Evolutionary conservation across 1,140 invertebrate species (phyloP).

Genomic region (Vollenhovia emeryi): DNA sequence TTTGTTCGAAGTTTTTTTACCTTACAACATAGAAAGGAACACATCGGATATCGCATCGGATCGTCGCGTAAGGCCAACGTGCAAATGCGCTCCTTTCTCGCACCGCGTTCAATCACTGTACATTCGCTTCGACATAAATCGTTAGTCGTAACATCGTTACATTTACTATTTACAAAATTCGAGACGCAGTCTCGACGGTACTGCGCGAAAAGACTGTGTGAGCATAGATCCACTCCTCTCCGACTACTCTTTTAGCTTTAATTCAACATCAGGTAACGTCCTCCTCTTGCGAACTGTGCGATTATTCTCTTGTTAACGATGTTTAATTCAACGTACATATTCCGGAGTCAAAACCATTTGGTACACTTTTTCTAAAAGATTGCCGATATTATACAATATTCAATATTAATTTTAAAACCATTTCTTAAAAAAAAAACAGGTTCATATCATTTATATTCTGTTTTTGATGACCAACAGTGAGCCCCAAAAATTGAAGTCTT

Average conservation of each 20-base stretch:
- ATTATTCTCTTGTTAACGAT: background rate
- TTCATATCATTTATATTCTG: background rate
- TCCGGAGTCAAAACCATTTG: background rate
- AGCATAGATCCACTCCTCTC: background rate
- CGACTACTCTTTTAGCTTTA: constrained; percentile 9
- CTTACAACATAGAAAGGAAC: constrained; percentile 71
- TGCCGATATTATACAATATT: background rate
- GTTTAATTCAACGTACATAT: background rate
- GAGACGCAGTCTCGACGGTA: constrained; percentile 10
- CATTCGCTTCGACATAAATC: constrained; percentile 12
- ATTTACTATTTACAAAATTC: constrained; percentile 36
- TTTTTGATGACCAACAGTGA: background rate
- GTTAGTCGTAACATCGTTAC: constrained; percentile 15
- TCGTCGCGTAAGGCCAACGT: constrained; percentile 30
- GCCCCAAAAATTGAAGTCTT: background rate
- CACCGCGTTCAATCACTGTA: constrained; percentile 33
- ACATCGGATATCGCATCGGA: constrained; percentile 64
- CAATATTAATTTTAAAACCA: background rate
- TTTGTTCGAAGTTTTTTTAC: constrained; percentile 54
- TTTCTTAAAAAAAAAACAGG: background rate
- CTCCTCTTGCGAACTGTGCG: background rate
- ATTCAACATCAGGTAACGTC: constrained; percentile 20
- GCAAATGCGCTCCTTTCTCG: constrained; percentile 45
- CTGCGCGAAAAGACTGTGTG: constrained; percentile 35
- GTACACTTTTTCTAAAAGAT: background rate